A percentile compares a stretch with the other conserved stretches of the same genome.
These are phyloP conservation scores for Acanthosepion pharaonis DNA, from an alignment of 2,888 invertebrate species.

Conservation along the genomic window DNA sequence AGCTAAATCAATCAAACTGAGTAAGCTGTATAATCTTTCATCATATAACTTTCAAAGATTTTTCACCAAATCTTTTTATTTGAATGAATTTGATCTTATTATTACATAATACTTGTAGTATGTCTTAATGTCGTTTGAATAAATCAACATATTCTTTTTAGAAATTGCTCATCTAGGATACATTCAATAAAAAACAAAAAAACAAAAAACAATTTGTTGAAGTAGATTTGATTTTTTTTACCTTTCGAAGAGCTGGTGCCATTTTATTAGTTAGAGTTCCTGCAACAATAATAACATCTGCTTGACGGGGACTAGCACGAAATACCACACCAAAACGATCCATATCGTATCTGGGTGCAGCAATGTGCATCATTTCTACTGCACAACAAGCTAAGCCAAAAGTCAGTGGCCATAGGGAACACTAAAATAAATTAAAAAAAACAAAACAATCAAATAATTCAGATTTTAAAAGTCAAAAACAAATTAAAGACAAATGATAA, in stretches of 20 bases:
- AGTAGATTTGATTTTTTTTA: slow-evolving; percentile 57
- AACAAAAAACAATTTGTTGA: not conserved
- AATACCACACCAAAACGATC: slow-evolving; percentile 98
- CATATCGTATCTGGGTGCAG: slow-evolving; percentile 99
- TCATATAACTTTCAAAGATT: not conserved
- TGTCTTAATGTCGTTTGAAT: not conserved
- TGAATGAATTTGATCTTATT: too few relatives aligned
- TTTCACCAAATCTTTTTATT: too few relatives aligned
- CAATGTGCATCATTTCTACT: slow-evolving; percentile 99
- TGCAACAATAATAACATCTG: slow-evolving; percentile 98
- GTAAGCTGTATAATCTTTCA: not conserved
- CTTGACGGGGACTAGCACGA: slow-evolving; percentile 95
- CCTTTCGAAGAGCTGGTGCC: slow-evolving; percentile 97
- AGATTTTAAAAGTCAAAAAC: not conserved
- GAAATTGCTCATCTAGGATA: not conserved
- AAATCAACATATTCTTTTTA: not conserved
- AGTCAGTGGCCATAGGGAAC: slow-evolving; percentile 98
- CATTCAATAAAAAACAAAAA: not conserved
- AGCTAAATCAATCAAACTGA: too few relatives aligned
- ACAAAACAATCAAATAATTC: not conserved
- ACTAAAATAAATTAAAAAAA: slow-evolving; percentile 73
- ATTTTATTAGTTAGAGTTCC: slow-evolving; percentile 99
- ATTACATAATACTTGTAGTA: too few relatives aligned
- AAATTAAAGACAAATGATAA: not conserved
- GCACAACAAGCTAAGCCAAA: slow-evolving; percentile 99